Conservation (phyloP, 2,888 invertebrate species). For the Pogonocherus hispidulus region DNA sequence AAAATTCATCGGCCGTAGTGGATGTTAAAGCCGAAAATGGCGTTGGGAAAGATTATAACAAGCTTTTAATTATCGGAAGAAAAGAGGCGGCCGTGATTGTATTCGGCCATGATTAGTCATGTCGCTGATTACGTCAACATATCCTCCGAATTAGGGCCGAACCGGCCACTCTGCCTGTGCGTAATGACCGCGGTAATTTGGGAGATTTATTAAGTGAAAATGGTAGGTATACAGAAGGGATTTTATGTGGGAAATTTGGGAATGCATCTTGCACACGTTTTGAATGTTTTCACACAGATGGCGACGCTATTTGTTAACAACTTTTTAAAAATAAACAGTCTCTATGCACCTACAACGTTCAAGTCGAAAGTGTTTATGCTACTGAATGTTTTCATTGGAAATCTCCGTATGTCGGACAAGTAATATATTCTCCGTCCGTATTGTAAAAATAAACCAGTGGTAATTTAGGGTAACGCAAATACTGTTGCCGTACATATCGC, state of each 20-base stretch:
- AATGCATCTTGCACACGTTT: conserved; percentile 15
- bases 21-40: neutral
- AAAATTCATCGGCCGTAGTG: neutral
- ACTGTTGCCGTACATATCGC: neutral
- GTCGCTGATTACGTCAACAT: conserved; percentile 16
- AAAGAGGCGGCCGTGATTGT: conserved; percentile 20
- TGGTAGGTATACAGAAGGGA: too few relatives aligned
- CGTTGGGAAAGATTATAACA: neutral
- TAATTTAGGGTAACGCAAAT: conserved; percentile 1
- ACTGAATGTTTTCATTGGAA: neutral
- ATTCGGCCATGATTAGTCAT: conserved; percentile 29
- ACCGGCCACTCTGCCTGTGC: neutral
- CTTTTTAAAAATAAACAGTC: conserved; percentile 23
- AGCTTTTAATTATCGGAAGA: conserved; percentile 5
- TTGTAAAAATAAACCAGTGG: neutral
- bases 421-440: neutral
- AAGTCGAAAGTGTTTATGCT: neutral
- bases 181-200: neutral
- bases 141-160: conserved; percentile 24
- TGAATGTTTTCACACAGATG: conserved; percentile 20
- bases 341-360: conserved; percentile 1
- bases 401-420: neutral
- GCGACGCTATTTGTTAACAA: conserved; percentile 17
- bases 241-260: too few relatives aligned
- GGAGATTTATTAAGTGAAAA: too few relatives aligned